Conservation (phyloP, 2,113 vertebrate species). For the Lophura nycthemera region DNA sequence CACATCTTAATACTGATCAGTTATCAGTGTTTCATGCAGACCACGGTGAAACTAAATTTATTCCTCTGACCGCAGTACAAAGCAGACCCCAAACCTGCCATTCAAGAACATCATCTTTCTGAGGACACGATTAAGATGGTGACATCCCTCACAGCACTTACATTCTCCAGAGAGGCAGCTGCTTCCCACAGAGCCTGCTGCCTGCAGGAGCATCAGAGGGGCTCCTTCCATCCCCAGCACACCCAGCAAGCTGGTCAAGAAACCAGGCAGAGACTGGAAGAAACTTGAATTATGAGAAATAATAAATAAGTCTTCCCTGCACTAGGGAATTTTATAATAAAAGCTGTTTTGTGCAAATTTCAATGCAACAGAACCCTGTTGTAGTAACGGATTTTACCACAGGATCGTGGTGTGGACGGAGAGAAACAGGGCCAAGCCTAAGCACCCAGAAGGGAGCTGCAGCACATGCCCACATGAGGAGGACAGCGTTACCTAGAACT, state of each 20-base stretch:
- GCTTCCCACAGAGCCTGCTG: not conserved
- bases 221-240: not conserved
- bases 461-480: not conserved
- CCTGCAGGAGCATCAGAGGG: not conserved
- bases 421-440: not conserved
- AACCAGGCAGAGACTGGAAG: constrained; percentile 14
- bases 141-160: not conserved
- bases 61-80: not conserved
- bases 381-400: not conserved
- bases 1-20: constrained; percentile 32
- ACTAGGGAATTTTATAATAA: not conserved
- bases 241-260: not conserved
- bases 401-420: constrained; percentile 20
- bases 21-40: not conserved
- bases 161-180: fast-evolving
- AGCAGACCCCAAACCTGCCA: not conserved
- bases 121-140: not conserved
- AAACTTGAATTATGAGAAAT: not conserved
- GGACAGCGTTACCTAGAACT: not conserved
- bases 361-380: constrained; percentile 25
- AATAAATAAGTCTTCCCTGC: constrained; percentile 23
- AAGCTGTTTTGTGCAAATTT: constrained; percentile 58
- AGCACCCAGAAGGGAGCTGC: not conserved
- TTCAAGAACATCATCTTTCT: fast-evolving
- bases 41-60: not conserved